phyloP scores from a whole-genome alignment of 2,888 invertebrate genomes.

The Cabera pusaria region DNA sequence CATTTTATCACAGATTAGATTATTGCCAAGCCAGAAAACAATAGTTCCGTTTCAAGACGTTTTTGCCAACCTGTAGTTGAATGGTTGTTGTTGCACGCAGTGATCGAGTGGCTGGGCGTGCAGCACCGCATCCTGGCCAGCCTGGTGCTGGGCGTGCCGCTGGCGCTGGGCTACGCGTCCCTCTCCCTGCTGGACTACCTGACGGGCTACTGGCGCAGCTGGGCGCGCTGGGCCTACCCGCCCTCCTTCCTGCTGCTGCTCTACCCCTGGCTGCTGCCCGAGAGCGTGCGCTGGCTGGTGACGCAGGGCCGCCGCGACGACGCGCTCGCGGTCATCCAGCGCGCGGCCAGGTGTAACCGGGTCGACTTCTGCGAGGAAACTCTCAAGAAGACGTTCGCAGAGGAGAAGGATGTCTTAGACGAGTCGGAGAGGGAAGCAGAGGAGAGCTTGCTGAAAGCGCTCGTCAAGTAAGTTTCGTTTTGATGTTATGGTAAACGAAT shows the following conservation, averaged over 20 bases:
- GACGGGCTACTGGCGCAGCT: conserved; percentile 87
- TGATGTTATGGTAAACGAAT: too few relatives aligned
- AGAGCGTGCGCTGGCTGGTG: conserved; percentile 90
- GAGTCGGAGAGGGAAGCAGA: conserved; percentile 50
- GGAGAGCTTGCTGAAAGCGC: conserved; percentile 60
- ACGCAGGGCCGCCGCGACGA: conserved; percentile 85
- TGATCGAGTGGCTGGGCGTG: conserved; percentile 90
- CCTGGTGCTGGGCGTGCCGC: conserved; percentile 87
- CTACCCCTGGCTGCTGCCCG: conserved; percentile 88
- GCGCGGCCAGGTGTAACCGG: conserved; percentile 85
- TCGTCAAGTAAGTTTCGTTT: conserved; percentile 63
- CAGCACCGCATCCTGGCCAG: conserved; percentile 88
- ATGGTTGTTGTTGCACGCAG: too few relatives aligned
- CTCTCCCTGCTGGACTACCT: conserved; percentile 87
- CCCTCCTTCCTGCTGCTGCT: conserved; percentile 87
- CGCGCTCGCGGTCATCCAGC: conserved; percentile 83
- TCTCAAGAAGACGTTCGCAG: conserved; percentile 60
- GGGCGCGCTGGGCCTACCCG: conserved; percentile 87
- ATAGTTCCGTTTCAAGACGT: too few relatives aligned
- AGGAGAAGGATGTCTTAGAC: conserved; percentile 50
- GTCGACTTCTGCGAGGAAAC: conserved; percentile 71
- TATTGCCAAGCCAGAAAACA: too few relatives aligned
- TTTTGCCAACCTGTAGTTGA: too few relatives aligned
- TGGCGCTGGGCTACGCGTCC: conserved; percentile 87
- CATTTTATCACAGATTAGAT: too few relatives aligned